Evolutionary conservation across 2,797 vertebrate species (phyloP).

Genomic region (Enteromius trimaculatus): DNA sequence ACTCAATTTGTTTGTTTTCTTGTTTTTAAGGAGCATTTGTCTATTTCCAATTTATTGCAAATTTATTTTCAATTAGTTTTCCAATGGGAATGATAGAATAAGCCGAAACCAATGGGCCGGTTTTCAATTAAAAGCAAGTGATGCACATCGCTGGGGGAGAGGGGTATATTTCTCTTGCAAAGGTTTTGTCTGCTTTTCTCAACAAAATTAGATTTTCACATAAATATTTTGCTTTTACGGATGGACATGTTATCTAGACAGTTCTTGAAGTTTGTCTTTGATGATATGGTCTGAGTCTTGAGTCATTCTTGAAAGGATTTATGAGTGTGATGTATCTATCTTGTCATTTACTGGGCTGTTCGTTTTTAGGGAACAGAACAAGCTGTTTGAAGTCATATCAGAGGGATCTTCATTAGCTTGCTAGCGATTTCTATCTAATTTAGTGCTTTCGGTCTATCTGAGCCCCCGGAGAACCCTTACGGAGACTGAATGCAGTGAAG

Average conservation of each 20-base stretch:
- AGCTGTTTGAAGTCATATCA: constrained; percentile 36
- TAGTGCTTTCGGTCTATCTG: constrained; percentile 66
- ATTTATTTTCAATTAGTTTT: constrained; percentile 32
- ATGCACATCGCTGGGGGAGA: constrained; percentile 27
- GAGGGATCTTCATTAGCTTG: constrained; percentile 36
- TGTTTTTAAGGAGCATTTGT: constrained; percentile 1
- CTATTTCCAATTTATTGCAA: constrained; percentile 21
- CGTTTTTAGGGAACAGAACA: constrained; percentile 34
- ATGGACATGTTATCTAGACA: background rate
- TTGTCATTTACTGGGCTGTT: constrained; percentile 30
- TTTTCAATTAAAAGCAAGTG: constrained; percentile 41
- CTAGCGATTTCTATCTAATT: constrained; percentile 55
- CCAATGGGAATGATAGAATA: constrained; percentile 23
- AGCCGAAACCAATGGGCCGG: constrained; percentile 8
- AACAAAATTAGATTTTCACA: background rate
- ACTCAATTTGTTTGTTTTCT: background rate
- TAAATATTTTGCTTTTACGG: background rate
- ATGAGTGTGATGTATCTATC: background rate
- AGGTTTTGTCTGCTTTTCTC: constrained; percentile 2
- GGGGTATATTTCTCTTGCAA: background rate
- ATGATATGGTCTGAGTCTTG: background rate
- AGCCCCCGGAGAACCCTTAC: constrained; percentile 78
- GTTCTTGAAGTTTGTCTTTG: background rate
- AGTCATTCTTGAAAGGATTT: background rate
- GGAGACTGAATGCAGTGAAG: constrained; percentile 65